Conservation (phyloP, 30 jellyfish, hydroid and myxozoan species). For the Thelohanellus kitauei region DNA sequence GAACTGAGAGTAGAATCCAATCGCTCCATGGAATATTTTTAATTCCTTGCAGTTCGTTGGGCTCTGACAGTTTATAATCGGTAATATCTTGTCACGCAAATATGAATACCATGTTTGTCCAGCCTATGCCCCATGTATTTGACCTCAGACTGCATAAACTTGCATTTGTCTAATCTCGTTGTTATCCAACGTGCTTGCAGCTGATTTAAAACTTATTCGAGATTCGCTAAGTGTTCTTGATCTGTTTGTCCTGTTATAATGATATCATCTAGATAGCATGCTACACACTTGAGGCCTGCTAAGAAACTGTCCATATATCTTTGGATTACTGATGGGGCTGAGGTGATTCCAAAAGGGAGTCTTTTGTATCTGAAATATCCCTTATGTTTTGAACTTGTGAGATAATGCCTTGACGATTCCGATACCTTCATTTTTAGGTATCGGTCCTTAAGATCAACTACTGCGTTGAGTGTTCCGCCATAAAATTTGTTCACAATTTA, state of each 20-base stretch:
- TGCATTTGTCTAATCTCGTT: slow-evolving; percentile 9
- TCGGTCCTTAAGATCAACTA: too few species aligned
- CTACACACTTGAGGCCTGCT: slow-evolving; percentile 12
- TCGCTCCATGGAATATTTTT: too few species aligned
- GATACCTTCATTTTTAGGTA: too few species aligned
- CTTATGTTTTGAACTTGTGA: too few species aligned
- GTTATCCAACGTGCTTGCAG: slow-evolving; percentile 6
- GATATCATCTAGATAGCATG: too few species aligned
- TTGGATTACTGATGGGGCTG: slow-evolving; percentile 17
- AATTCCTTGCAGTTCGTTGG: too few species aligned
- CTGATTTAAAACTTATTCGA: slow-evolving; percentile 3
- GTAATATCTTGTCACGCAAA: slow-evolving; percentile 14
- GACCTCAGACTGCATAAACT: slow-evolving; percentile 6
- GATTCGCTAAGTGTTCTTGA: slow-evolving; percentile 7
- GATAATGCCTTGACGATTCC: too few species aligned
- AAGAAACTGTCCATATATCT: slow-evolving; percentile 14
- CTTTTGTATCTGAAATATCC: too few species aligned
- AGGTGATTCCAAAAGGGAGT: slow-evolving; percentile 21
- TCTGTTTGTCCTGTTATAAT: slow-evolving; percentile 3
- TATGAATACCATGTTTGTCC: slow-evolving; percentile 1
- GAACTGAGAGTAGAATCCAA: too few species aligned
- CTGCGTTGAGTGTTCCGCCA: too few species aligned
- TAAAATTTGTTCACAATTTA: too few species aligned
- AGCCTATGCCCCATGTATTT: slow-evolving; percentile 6
- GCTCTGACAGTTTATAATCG: too few species aligned